Conservation (phyloP, 2,113 vertebrate species). For the Chaenogobius annularis region DNA sequence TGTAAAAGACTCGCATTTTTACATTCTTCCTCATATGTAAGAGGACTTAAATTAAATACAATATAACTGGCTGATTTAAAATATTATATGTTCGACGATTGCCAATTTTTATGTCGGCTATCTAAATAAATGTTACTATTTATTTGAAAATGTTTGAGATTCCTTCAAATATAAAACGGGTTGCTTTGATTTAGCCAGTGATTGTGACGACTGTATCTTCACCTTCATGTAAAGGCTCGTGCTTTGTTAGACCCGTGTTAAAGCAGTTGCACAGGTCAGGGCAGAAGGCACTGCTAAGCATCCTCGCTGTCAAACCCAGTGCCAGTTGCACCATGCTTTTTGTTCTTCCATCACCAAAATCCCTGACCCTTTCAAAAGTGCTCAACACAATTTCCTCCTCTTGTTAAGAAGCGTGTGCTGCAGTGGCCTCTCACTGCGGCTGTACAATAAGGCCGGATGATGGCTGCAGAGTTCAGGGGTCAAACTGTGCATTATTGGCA, state of each 20-base stretch:
- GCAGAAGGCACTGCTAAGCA: slow-evolving; percentile 64
- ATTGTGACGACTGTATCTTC: background rate
- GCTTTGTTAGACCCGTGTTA: slow-evolving; percentile 13
- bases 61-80: background rate
- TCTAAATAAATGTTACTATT: no score
- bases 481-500: slow-evolving; percentile 50
- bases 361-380: slow-evolving; percentile 3
- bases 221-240: slow-evolving; percentile 23
- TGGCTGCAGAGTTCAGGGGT: slow-evolving; percentile 36
- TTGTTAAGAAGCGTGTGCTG: slow-evolving; percentile 23
- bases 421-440: slow-evolving; percentile 29
- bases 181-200: background rate
- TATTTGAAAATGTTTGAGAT: no score
- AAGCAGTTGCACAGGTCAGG: slow-evolving; percentile 48
- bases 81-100: background rate
- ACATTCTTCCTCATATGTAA: background rate
- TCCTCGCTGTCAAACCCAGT: slow-evolving; percentile 46
- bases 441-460: slow-evolving; percentile 28
- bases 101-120: background rate
- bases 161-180: background rate
- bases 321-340: slow-evolving; percentile 21
- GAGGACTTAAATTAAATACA: background rate
- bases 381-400: slow-evolving; percentile 29
- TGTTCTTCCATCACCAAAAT: slow-evolving; percentile 18
- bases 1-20: background rate